Base-by-base conservation (phyloP, 2,888 invertebrate species). In the Leptinotarsa haldemani region DNA sequence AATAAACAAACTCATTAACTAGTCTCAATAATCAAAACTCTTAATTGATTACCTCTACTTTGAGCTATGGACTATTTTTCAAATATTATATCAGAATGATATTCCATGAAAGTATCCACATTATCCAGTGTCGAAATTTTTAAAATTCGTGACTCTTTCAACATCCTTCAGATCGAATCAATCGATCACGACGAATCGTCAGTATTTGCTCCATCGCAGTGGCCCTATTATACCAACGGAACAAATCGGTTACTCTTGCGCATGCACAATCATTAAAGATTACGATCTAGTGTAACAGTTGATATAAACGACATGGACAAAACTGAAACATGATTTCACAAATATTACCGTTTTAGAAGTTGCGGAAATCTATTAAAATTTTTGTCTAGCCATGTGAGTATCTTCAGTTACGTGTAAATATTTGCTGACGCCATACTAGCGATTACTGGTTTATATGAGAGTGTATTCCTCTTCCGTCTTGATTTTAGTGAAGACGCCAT, bases 171-270 rank as follows among this genome's bases (percentile, higher is more conserved):
- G 56, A 56, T 56, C 56, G 20, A 56, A 56, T 30, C 61, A 61
- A 61, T 15, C 61, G 61, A 61, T 61, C 61, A 40, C 30, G 61
- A 61, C n/a, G 12, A 40, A 61, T 61, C 30, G 61, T 61, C 61
- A 40, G 18, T 16, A 40, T 61, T 61, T 61, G 25, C 61, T 40
- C n/a, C 61, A 61, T 61, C 30, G 16, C 40, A 56, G 61, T 61
- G 40, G 40, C 30, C 30, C n/a, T 40, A 61, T 61, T 61, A 61
- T 61, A 30, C 40, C 61, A 61, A 30, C 22, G 40, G 61, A 61
- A 61, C 61, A 30, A 61, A 61, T 61, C 61, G 61, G 40, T 61
- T 61, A 30, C 20, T 56, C 56, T 61, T 61, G 61, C n/a, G 40
- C 61, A 61, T 61, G 40, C 16, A 61, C 40, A 25, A 16, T 30